phyloP scores from a whole-genome alignment of 2,888 invertebrate species.

The Pandemis cinnamomeana region DNA sequence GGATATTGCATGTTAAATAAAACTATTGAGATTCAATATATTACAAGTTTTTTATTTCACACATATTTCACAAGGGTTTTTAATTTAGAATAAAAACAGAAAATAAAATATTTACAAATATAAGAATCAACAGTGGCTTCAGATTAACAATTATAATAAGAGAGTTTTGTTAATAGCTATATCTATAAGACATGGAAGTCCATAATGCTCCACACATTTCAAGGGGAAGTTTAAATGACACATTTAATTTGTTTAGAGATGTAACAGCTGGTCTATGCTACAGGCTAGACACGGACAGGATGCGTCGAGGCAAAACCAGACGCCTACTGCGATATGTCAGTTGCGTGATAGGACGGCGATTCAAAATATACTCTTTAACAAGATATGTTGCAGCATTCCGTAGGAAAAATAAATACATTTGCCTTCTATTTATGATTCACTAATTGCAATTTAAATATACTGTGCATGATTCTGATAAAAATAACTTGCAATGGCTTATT shows the following conservation, averaged over 20 bases:
- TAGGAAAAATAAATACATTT: slow-evolving; percentile 53
- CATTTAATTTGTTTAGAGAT: slow-evolving; percentile 30
- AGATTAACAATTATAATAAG: slow-evolving; percentile 74
- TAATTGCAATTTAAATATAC: slow-evolving; percentile 44
- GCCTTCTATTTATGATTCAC: slow-evolving; percentile 45
- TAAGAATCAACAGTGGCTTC: slow-evolving; percentile 76
- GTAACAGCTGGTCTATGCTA: slow-evolving; percentile 28
- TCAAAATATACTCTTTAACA: slow-evolving; percentile 56
- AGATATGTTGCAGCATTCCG: slow-evolving; percentile 58
- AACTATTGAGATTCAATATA: slow-evolving; percentile 65
- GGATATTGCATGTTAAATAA: slow-evolving; percentile 25
- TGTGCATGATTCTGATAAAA: slow-evolving; percentile 29
- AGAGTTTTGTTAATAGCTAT: slow-evolving; percentile 37
- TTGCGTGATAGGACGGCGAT: slow-evolving; percentile 74
- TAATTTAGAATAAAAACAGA: slow-evolving; percentile 75
- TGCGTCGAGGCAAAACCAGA: slow-evolving; percentile 37
- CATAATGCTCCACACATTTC: slow-evolving; percentile 44
- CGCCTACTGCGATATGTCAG: slow-evolving; percentile 72
- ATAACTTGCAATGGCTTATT: not conserved
- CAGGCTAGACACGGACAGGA: not conserved
- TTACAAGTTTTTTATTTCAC: slow-evolving; percentile 83
- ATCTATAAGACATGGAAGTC: slow-evolving; percentile 41
- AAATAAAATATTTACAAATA: slow-evolving; percentile 80
- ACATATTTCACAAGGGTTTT: slow-evolving; percentile 78
- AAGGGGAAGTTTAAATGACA: slow-evolving; percentile 34